Conservation (phyloP, 2,888 invertebrate species). For the Netelia virgata region DNA sequence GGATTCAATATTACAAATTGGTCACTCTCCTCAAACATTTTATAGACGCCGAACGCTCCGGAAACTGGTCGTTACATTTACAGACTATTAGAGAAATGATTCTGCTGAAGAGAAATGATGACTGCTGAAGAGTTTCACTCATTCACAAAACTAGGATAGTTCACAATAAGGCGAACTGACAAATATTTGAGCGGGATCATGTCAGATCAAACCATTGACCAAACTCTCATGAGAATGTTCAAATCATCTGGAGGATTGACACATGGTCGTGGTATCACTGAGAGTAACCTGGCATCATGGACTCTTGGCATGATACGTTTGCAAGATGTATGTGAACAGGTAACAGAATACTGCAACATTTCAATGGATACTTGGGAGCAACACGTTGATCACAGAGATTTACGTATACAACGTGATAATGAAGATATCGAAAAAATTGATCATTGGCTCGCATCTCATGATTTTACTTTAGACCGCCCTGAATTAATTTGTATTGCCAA, state of each 20-base stretch:
- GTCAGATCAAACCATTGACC: constrained; percentile 78
- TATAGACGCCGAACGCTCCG: constrained; percentile 77
- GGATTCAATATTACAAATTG: constrained; percentile 76
- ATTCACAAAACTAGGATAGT: constrained; percentile 70
- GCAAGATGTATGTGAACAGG: constrained; percentile 66
- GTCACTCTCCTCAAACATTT: constrained; percentile 75
- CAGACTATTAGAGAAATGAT: constrained; percentile 76
- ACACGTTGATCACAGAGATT: constrained; percentile 73
- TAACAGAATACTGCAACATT: constrained; percentile 71
- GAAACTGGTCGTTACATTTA: constrained; percentile 78
- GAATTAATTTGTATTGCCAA: constrained; percentile 25
- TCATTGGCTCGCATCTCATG: constrained; percentile 43
- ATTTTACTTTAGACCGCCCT: constrained; percentile 37
- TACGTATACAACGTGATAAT: constrained; percentile 60
- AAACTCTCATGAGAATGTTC: constrained; percentile 74
- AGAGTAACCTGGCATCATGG: constrained; percentile 71
- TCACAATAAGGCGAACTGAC: constrained; percentile 74
- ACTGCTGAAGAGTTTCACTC: constrained; percentile 70
- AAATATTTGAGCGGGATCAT: constrained; percentile 74
- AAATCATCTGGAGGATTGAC: constrained; percentile 74
- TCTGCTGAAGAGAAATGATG: constrained; percentile 74
- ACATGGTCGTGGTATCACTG: constrained; percentile 71
- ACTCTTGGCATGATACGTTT: constrained; percentile 65
- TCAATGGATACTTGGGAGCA: constrained; percentile 71
- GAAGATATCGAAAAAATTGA: constrained; percentile 46